Conservation (phyloP, 92 coral and sea anemone genomes). For the Epizoanthus stellaris region DNA sequence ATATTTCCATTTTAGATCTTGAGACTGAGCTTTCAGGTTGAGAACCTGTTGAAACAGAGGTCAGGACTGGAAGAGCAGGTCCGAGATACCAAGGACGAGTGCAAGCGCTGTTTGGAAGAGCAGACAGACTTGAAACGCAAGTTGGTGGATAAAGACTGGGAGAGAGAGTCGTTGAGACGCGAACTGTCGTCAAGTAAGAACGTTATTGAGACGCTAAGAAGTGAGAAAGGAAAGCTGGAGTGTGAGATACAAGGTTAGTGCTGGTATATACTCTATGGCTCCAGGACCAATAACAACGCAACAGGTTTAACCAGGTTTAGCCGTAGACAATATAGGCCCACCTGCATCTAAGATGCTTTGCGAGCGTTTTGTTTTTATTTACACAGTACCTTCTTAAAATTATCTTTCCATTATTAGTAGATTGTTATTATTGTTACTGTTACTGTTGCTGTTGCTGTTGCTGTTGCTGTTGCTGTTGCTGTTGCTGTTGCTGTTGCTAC, state of each 20-base stretch:
- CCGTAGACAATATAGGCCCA: too few species aligned
- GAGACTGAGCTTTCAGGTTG: slow-evolving; percentile 24
- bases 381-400: too few species aligned
- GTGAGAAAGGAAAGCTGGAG: slow-evolving; percentile 13
- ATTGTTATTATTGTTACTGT: too few species aligned
- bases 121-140: slow-evolving; percentile 31
- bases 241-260: slow-evolving; percentile 26
- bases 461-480: too few species aligned
- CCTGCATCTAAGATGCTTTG: too few species aligned
- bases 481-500: too few species aligned
- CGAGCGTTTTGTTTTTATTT: too few species aligned
- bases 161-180: slow-evolving; percentile 25
- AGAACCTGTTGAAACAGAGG: slow-evolving; percentile 20
- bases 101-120: slow-evolving; percentile 14
- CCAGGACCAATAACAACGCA: too few species aligned
- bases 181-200: slow-evolving; percentile 6
- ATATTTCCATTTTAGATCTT: neutral
- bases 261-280: too few species aligned
- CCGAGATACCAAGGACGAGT: slow-evolving; percentile 4
- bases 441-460: too few species aligned
- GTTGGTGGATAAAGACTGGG: slow-evolving; percentile 38
- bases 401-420: too few species aligned
- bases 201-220: neutral
- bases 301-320: too few species aligned
- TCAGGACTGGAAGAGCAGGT: slow-evolving; percentile 31